Percentiles rank a stretch among this genome's conserved stretches.
These are phyloP conservation scores for Spilosoma lubricipeda DNA, from an alignment of 2,888 invertebrate genomes.

Conservation along the genomic window DNA sequence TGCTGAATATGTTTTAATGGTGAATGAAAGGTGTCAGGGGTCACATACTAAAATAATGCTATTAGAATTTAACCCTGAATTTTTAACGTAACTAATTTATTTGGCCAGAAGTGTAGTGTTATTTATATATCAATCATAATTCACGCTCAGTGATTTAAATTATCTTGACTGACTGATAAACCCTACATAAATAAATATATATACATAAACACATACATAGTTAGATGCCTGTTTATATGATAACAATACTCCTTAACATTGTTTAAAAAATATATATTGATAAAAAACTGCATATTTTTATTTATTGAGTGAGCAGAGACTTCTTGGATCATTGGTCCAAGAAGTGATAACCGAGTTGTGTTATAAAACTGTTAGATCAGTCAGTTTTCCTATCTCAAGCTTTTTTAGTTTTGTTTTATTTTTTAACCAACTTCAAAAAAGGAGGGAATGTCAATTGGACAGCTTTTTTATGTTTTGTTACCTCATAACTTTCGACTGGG, in stretches of 20 bases:
- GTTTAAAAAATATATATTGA: slow-evolving; percentile 1
- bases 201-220: not conserved
- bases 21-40: too few species aligned
- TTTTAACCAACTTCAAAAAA: too few species aligned
- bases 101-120: not conserved
- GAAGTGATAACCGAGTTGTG: not conserved
- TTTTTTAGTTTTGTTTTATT: not conserved
- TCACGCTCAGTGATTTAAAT: not conserved
- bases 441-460: too few species aligned
- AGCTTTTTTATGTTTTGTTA: too few species aligned
- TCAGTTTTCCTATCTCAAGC: not conserved
- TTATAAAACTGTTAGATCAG: not conserved
- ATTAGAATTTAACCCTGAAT: too few species aligned
- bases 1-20: too few species aligned
- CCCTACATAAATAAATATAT: not conserved
- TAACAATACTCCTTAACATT: slow-evolving; percentile 6
- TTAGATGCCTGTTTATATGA: slow-evolving; percentile 6
- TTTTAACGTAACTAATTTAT: not conserved
- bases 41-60: too few species aligned
- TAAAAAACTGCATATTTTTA: slow-evolving; percentile 5
- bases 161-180: slow-evolving; percentile 7
- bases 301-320: not conserved
- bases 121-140: not conserved
- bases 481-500: too few species aligned
- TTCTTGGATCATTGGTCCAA: too few species aligned